Evolutionary conservation across 2,888 invertebrate species (phyloP).

Genomic region (Noctua comes): DNA sequence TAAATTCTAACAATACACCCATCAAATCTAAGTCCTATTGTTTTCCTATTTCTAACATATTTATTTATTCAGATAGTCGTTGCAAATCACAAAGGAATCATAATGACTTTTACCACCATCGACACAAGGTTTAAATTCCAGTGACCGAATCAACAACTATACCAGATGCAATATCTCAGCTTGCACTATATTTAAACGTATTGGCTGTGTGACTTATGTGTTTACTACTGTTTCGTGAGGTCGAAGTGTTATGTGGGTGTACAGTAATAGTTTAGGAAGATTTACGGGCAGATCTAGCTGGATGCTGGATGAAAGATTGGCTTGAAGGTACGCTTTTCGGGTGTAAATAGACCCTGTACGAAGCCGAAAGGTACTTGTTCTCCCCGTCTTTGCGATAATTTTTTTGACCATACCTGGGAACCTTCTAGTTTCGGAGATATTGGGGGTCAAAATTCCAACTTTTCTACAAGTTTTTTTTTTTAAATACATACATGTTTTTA

Average conservation of each 20-base stretch:
- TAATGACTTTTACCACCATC: neutral
- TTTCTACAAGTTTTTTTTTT: no score
- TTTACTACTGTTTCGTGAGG: constrained; percentile 11
- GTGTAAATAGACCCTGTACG: no score
- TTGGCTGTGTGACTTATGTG: constrained; percentile 21
- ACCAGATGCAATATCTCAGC: constrained; percentile 13
- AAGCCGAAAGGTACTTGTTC: no score
- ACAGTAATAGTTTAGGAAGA: neutral
- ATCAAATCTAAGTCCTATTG: neutral
- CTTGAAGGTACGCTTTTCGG: neutral
- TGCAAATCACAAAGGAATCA: neutral
- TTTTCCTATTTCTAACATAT: neutral
- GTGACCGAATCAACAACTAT: neutral
- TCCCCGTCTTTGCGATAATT: no score
- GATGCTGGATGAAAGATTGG: neutral
- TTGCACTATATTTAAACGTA: constrained; percentile 22
- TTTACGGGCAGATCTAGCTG: neutral
- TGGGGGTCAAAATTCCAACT: no score
- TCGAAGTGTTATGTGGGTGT: neutral
- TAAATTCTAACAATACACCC: neutral
- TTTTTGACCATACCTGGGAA: no score
- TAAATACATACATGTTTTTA: no score
- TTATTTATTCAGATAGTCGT: neutral
- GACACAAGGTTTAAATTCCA: neutral
- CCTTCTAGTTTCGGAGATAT: no score